These are phyloP conservation scores for Paralvinella palmiformis DNA, from an alignment of 1,140 invertebrate species.

Conservation along the genomic window DNA sequence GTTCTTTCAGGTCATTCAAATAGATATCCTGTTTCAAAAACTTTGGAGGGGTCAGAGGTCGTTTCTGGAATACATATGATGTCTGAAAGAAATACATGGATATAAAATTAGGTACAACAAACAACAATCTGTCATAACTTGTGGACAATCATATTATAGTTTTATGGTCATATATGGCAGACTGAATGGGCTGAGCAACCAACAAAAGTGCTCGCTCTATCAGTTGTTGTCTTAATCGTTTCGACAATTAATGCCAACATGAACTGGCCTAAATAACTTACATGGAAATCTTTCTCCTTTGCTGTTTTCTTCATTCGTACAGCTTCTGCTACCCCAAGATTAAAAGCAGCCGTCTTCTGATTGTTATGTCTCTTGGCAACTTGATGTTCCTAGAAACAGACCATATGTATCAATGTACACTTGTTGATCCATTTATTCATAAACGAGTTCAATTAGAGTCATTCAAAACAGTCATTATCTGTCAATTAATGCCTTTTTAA, in stretches of 20 bases:
- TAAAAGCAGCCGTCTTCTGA: constrained; percentile 49
- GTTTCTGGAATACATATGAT: constrained; percentile 46
- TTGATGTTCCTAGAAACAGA: constrained; percentile 34
- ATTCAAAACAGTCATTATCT: too few relatives aligned
- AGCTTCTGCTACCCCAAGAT: constrained; percentile 47
- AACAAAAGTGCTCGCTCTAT: too few relatives aligned
- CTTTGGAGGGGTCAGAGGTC: constrained; percentile 45
- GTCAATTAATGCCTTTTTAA: too few relatives aligned
- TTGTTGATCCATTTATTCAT: too few relatives aligned
- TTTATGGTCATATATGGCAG: neutral
- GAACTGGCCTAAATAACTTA: too few relatives aligned
- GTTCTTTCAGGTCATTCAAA: constrained; percentile 32
- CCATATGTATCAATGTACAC: too few relatives aligned
- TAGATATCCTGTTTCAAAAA: constrained; percentile 42
- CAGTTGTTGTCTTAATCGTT: too few relatives aligned
- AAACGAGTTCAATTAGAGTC: too few relatives aligned
- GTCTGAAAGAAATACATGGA: constrained; percentile 30
- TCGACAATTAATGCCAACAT: too few relatives aligned
- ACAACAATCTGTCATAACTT: too few relatives aligned
- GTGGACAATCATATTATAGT: too few relatives aligned
- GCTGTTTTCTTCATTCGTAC: constrained; percentile 35
- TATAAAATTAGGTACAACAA: too few relatives aligned
- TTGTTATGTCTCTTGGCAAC: constrained; percentile 37
- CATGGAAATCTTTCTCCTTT: constrained; percentile 35
- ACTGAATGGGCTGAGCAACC: neutral